A percentile compares a stretch with the other conserved stretches of the same genome.
Conservation (phyloP, 2,113 vertebrate genomes). For the Callopanchax toddi region DNA sequence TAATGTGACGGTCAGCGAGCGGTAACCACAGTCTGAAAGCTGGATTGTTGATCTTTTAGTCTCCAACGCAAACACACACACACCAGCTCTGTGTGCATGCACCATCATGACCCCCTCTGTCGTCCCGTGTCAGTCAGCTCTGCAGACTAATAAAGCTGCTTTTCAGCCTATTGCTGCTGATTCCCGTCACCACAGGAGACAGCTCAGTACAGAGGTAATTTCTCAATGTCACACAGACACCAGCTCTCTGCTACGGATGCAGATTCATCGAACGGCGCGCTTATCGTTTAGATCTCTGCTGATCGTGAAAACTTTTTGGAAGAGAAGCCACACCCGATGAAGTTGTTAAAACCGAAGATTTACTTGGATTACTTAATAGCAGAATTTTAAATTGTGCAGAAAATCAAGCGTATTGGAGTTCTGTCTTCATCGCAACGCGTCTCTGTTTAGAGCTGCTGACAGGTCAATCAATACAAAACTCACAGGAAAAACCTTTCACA, state of each 20-base stretch:
- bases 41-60: conserved; percentile 25
- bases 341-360: no score
- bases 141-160: conserved; percentile 58
- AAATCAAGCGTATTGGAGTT: not conserved
- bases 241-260: conserved; percentile 19
- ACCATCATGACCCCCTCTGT: conserved; percentile 32
- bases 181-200: conserved; percentile 58
- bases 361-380: not conserved
- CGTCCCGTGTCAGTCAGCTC: conserved; percentile 34
- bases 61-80: conserved; percentile 4
- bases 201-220: conserved; percentile 51
- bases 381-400: not conserved
- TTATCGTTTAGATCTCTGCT: conserved; percentile 17
- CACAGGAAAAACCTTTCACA: not conserved
- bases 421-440: not conserved
- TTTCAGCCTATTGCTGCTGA: conserved; percentile 55
- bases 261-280: conserved; percentile 31
- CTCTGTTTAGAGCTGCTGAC: not conserved
- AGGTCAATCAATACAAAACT: not conserved
- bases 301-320: conserved; percentile 15
- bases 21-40: conserved; percentile 30
- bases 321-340: not conserved
- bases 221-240: conserved; percentile 59
- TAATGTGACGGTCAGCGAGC: conserved; percentile 35
- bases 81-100: conserved; percentile 1